These are phyloP conservation scores for Rhincodon typus DNA, from an alignment of 2,797 vertebrate genomes.

Conservation along the genomic window DNA sequence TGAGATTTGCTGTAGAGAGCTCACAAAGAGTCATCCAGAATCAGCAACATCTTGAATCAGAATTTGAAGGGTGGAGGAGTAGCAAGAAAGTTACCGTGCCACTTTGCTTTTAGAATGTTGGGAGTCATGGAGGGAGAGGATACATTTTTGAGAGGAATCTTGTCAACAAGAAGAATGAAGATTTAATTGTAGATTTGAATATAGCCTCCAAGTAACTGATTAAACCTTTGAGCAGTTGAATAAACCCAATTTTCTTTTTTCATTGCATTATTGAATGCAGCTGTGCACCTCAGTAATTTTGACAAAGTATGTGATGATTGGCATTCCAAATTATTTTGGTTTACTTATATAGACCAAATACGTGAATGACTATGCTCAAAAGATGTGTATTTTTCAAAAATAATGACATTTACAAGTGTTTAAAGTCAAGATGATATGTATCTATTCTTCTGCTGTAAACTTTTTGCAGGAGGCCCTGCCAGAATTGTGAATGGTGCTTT, in stretches of 20 bases:
- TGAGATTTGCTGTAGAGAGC: too few species aligned
- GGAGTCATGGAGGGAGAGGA: not conserved
- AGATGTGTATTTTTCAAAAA: not conserved
- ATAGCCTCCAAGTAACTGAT: not conserved
- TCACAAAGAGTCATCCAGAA: too few species aligned
- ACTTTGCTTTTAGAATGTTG: not conserved
- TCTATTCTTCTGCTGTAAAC: constrained; percentile 41
- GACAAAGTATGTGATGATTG: not conserved
- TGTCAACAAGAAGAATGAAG: not conserved
- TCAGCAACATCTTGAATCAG: too few species aligned
- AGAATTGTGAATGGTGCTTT: constrained; percentile 96
- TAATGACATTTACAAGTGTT: not conserved
- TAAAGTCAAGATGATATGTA: not conserved
- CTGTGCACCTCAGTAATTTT: not conserved
- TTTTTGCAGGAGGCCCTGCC: constrained; percentile 72
- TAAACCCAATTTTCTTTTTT: not conserved
- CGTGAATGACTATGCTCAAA: not conserved
- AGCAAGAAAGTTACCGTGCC: not conserved
- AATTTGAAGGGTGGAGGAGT: too few species aligned
- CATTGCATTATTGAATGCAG: not conserved
- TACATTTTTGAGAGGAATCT: too few species aligned
- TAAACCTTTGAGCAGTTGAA: not conserved
- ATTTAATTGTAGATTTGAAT: not conserved
- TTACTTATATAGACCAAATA: not conserved
- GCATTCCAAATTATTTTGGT: not conserved